Base-by-base conservation (phyloP, 2,888 invertebrate genomes). In the Andrena hattorfiana region DNA sequence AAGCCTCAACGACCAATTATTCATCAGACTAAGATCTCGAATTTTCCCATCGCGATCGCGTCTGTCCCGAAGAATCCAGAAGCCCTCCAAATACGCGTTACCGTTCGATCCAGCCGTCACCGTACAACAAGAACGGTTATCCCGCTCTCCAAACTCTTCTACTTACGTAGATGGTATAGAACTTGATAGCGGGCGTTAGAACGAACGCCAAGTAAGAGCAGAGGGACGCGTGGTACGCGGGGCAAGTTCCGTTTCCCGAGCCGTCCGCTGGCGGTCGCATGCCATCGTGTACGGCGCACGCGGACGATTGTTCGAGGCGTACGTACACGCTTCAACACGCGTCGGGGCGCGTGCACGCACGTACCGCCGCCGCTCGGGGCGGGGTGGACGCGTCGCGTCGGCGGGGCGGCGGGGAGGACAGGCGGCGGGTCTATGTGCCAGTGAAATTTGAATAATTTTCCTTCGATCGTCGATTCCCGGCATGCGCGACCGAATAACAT, bases 401-500 rank as follows among this genome's bases (percentile, higher is more conserved):
- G 42, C 23, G 23, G 64, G 30, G 69, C 30, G 72, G 71, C 67
- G 74, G 69, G 81, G 79, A 54, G 73, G 63, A 32, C 71, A 23
- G 81, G 30, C 70, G 71, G 66, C 51, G 67, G 81, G 75, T 89
- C 87, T 87, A 83, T 85, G 79, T 81, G 90, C 92, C 92, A 93
- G 91, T 92, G 91, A 93, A 94, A 94, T 94, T 94, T 94, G 90
- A 94, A 94, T 93, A 91, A 93, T 93, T 94, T 94, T 92, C 93
- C 90, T 92, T 92, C 91, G 87, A 93, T 94, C 91, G 89, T 51
- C 87, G 77, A 94, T 94, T 93, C 94, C 84, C 81, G 87, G 89
- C 94, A 94, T 93, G 94, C 88, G 91, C 93, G 94, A 93, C 93
- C 93, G 93, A 93, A 94, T 93, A 94, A 94, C 94, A 94, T 93